Evolutionary conservation across 2,888 invertebrate genomes (phyloP).

Genomic region (Bhutanitis thaidina): DNA sequence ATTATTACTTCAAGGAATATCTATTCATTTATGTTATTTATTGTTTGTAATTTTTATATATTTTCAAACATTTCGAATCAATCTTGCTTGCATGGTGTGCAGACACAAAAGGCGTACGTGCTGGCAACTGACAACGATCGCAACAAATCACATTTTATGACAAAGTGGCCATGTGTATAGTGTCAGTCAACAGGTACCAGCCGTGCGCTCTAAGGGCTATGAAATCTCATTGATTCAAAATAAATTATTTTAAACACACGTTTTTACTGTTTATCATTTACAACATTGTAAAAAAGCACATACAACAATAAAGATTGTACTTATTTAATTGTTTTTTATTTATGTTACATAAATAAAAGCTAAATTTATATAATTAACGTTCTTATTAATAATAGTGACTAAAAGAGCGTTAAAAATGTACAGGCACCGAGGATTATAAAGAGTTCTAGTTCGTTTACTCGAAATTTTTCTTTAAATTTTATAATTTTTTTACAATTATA

Average conservation of each 20-base stretch:
- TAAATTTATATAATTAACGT: no score
- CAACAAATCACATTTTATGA: constrained; percentile 72
- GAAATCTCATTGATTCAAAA: not conserved
- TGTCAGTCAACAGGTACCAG: constrained; percentile 46
- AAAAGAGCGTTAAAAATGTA: no score
- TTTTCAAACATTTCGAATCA: no score
- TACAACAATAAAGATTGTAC: not conserved
- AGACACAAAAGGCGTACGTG: constrained; percentile 32
- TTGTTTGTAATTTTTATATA: no score
- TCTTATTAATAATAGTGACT: no score
- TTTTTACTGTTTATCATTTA: not conserved
- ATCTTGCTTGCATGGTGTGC: not conserved
- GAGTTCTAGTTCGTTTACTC: no score
- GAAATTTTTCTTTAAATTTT: no score
- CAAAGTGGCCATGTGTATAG: constrained; percentile 60
- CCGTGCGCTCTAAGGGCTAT: constrained; percentile 25
- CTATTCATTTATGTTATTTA: no score
- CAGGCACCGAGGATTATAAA: no score
- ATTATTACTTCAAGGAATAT: no score
- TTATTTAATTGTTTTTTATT: not conserved
- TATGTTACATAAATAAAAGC: no score
- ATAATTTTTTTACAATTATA: not conserved
- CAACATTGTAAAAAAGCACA: not conserved
- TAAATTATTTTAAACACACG: not conserved
- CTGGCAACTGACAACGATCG: constrained; percentile 39